phyloP scores from a whole-genome alignment of 2,888 invertebrate species.

The Nephrotoma appendiculata region DNA sequence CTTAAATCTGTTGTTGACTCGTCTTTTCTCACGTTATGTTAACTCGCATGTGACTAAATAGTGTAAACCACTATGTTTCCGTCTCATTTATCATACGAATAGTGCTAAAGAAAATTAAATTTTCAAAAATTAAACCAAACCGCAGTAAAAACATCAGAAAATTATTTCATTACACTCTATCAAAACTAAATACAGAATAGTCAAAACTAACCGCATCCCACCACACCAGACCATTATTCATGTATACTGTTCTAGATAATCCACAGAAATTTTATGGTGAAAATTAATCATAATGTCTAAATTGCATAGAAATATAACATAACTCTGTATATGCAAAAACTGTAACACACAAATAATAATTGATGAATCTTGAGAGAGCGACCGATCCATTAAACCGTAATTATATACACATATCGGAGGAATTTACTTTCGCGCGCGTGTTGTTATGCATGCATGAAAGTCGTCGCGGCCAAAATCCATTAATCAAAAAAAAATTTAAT shows the following conservation, averaged over 20 bases:
- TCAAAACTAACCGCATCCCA: background rate
- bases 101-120: too few species aligned
- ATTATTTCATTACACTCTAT: background rate
- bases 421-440: background rate
- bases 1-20: too few species aligned
- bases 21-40: too few species aligned
- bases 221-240: background rate
- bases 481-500: background rate
- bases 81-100: too few species aligned
- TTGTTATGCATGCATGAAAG: background rate
- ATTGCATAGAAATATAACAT: background rate
- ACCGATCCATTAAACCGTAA: background rate
- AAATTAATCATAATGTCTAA: background rate
- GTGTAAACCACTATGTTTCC: too few species aligned
- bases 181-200: background rate
- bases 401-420: background rate
- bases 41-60: too few species aligned
- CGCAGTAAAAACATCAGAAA: background rate
- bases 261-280: background rate
- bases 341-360: background rate
- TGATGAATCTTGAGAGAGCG: background rate
- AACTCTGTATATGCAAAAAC: background rate
- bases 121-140: background rate
- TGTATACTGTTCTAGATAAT: background rate
- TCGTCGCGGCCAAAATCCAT: background rate